Conservation (phyloP, 2,797 vertebrate genomes). For the Enoplosus armatus region DNA sequence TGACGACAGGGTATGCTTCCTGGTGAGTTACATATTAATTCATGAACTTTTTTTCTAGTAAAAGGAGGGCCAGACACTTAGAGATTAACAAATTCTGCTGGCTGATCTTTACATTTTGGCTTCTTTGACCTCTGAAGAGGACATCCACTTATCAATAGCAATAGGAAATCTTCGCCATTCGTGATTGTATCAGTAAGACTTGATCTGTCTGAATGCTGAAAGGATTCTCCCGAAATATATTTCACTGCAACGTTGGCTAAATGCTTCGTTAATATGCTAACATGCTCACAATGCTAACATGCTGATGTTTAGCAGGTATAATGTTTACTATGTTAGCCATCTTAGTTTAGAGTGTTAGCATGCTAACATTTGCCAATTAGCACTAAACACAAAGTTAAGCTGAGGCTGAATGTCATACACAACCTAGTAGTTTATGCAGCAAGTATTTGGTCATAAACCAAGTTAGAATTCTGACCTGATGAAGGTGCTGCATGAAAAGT, state of each 20-base stretch:
- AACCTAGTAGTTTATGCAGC: too few species aligned
- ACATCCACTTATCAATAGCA: constrained; percentile 16
- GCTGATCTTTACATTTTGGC: not conserved
- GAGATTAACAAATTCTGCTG: constrained; percentile 5
- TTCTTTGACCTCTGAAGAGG: constrained; percentile 19
- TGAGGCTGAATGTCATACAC: too few species aligned
- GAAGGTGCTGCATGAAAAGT: too few species aligned
- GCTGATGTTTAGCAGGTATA: not conserved
- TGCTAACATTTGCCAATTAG: too few species aligned
- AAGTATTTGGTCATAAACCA: too few species aligned
- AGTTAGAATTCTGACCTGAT: too few species aligned
- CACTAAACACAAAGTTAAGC: too few species aligned
- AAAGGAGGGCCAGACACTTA: constrained; percentile 17
- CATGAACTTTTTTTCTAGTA: not conserved
- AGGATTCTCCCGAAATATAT: constrained; percentile 18
- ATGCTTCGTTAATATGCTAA: too few species aligned
- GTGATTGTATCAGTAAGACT: constrained; percentile 16
- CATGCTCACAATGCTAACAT: not conserved
- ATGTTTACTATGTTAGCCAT: too few species aligned
- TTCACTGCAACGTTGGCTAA: too few species aligned
- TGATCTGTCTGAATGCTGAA: constrained; percentile 18
- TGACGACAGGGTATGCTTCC: constrained; percentile 1
- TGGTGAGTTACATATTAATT: constrained; percentile 20
- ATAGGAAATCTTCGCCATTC: constrained; percentile 14
- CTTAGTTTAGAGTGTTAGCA: not conserved